Evolutionary conservation across 2,797 vertebrate species (phyloP).

Genomic region (Picus viridis): DNA sequence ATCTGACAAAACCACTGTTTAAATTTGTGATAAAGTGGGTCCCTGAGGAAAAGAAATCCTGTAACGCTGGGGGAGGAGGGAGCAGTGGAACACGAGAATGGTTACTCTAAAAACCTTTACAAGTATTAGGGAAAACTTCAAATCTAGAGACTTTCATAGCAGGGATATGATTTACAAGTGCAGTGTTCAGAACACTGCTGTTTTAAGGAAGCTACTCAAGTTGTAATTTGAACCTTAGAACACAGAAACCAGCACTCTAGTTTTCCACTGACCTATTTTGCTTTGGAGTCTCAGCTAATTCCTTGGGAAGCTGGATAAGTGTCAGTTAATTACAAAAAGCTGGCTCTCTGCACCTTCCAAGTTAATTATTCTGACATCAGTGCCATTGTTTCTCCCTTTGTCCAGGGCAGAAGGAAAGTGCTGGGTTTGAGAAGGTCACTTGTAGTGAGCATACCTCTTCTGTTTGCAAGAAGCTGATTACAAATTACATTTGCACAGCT

Average conservation of each 20-base stretch:
- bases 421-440: conserved; percentile 49
- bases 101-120: neutral
- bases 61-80: neutral
- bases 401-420: conserved; percentile 58
- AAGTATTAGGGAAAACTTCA: neutral
- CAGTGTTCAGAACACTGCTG: neutral
- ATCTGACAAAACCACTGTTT: neutral
- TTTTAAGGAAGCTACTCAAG: neutral
- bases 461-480: neutral
- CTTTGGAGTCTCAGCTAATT: conserved; percentile 56
- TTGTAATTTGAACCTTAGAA: neutral
- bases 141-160: neutral
- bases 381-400: conserved; percentile 49
- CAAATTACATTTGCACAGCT: neutral
- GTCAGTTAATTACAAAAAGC: conserved; percentile 61
- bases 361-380: conserved; percentile 70
- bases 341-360: conserved; percentile 22
- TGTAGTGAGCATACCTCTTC: neutral
- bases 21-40: neutral
- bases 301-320: conserved; percentile 47
- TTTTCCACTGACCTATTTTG: conserved; percentile 54
- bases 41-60: neutral
- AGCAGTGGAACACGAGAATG: neutral
- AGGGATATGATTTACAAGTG: neutral
- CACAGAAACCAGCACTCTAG: neutral